These are phyloP conservation scores for Monochamus alternatus DNA, from an alignment of 2,888 invertebrate genomes.

Conservation along the genomic window DNA sequence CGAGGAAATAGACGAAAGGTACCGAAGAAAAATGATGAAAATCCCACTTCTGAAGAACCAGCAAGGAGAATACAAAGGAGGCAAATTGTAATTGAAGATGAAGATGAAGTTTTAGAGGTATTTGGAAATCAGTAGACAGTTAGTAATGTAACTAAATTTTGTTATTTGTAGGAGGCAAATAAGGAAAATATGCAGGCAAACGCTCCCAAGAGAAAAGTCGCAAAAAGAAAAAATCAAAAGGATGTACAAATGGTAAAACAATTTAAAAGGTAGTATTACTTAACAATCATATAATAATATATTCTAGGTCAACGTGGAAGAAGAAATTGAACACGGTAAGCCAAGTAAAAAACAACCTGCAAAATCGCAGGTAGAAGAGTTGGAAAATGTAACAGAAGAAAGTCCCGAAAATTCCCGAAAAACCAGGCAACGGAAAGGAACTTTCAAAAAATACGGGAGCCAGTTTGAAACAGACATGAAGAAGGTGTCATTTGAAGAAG, in stretches of 20 bases:
- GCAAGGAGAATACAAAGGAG: not conserved
- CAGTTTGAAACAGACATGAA: conserved; percentile 9
- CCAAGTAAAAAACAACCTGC: conserved; percentile 3
- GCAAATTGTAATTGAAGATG: not conserved
- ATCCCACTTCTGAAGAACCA: not conserved
- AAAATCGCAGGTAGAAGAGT: not conserved
- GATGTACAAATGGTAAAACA: too few relatives aligned
- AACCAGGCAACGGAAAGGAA: conserved; percentile 25
- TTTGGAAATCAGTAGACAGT: not conserved
- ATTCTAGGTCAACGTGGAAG: conserved; percentile 8
- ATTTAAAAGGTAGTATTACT: too few relatives aligned
- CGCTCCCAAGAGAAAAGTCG: not conserved
- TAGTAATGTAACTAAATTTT: not conserved
- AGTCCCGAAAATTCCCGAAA: conserved; percentile 24
- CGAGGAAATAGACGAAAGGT: not conserved
- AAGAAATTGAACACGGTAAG: conserved; percentile 2
- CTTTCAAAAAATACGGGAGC: conserved; percentile 37
- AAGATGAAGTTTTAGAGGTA: conserved; percentile 18
- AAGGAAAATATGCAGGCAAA: not conserved
- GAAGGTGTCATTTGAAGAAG: not conserved
- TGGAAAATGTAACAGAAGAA: conserved; percentile 5
- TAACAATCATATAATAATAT: not conserved
- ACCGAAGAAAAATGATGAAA: not conserved
- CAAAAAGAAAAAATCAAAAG: not conserved
- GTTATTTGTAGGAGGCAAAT: not conserved